A percentile compares a stretch with the other conserved stretches of the same genome.
phyloP scores from a whole-genome alignment of 2,888 invertebrate species.

The Altica lythri region DNA sequence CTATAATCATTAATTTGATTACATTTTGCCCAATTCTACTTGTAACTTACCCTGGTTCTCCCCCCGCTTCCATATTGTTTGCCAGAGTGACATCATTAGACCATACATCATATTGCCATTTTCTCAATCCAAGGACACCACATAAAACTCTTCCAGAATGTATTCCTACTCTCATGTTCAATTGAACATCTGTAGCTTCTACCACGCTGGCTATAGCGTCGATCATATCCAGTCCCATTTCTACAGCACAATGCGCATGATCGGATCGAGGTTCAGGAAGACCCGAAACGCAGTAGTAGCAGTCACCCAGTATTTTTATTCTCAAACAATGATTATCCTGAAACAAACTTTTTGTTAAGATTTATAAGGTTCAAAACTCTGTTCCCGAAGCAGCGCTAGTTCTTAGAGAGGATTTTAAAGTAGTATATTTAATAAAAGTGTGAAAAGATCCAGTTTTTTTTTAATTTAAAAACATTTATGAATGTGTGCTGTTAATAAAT shows the following conservation, averaged over 20 bases:
- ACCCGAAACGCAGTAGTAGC: constrained; percentile 92
- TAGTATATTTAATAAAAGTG: too few relatives aligned
- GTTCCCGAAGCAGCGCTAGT: too few relatives aligned
- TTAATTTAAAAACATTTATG: too few relatives aligned
- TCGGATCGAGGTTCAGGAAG: constrained; percentile 88
- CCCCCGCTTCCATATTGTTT: constrained; percentile 89
- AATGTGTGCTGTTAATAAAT: too few relatives aligned
- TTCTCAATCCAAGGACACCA: constrained; percentile 85
- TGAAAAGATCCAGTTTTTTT: too few relatives aligned
- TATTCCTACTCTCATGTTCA: constrained; percentile 92
- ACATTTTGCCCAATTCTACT: too few relatives aligned
- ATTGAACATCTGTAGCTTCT: constrained; percentile 88
- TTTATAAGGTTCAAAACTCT: too few relatives aligned
- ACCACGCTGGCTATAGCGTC: constrained; percentile 86
- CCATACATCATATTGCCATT: constrained; percentile 96
- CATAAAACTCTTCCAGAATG: constrained; percentile 90
- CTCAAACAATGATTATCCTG: constrained; percentile 83
- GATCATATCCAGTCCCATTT: constrained; percentile 86
- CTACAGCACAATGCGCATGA: constrained; percentile 90
- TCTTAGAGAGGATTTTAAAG: too few relatives aligned
- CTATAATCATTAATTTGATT: too few relatives aligned
- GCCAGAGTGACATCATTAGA: constrained; percentile 90
- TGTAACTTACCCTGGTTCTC: constrained; percentile 81
- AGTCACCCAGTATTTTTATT: constrained; percentile 87
- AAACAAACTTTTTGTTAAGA: too few relatives aligned